These are phyloP conservation scores for Lepus townsendii DNA, from an alignment of 2,797 vertebrate genomes.

Conservation along the genomic window DNA sequence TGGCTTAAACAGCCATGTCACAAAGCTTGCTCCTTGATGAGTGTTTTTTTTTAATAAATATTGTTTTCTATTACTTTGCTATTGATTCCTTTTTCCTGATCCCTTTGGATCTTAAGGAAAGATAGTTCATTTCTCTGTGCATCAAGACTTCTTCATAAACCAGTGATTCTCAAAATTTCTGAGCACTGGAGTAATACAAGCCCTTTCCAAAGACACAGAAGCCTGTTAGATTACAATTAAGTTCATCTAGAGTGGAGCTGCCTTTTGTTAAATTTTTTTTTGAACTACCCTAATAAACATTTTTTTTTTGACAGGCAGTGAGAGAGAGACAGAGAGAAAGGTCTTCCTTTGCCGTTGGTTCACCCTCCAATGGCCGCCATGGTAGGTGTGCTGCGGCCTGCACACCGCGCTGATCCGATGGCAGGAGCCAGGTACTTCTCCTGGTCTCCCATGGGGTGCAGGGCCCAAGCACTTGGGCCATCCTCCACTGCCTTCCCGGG, in stretches of 20 bases:
- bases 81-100: conserved; percentile 15
- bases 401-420: accelerated
- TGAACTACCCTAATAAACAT: too few relatives aligned
- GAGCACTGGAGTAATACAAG: not conserved
- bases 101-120: not conserved
- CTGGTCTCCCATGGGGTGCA: too few relatives aligned
- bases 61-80: not conserved
- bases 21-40: not conserved
- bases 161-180: not conserved
- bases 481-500: too few relatives aligned
- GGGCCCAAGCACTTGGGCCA: too few relatives aligned
- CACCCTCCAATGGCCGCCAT: too few relatives aligned
- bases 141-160: not conserved
- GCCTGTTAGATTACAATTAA: not conserved
- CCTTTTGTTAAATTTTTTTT: not conserved
- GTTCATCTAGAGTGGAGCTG: not conserved
- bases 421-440: too few relatives aligned
- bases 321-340: too few relatives aligned
- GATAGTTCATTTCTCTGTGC: not conserved
- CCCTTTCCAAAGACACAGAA: not conserved
- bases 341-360: too few relatives aligned
- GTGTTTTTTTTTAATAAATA: not conserved
- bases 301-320: too few relatives aligned
- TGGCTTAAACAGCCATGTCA: too few relatives aligned
- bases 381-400: accelerated